phyloP scores from a whole-genome alignment of 2,797 vertebrate species.

The Propithecus perrieri region DNA sequence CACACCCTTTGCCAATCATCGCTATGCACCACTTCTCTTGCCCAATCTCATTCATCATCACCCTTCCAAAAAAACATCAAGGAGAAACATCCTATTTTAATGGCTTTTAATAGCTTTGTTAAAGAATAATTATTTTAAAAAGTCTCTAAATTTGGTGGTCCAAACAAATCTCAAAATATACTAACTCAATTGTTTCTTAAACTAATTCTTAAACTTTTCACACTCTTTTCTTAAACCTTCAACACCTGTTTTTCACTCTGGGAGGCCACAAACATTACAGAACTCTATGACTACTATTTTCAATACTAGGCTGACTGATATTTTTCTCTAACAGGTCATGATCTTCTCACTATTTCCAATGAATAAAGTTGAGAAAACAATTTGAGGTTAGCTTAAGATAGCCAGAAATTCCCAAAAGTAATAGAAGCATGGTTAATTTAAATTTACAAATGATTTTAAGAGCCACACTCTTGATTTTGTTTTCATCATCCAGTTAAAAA shows the following conservation, averaged over 20 bases:
- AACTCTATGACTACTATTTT: slow-evolving; percentile 31
- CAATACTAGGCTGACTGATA: neutral
- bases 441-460: slow-evolving; percentile 47
- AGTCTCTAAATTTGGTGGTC: neutral
- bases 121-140: slow-evolving; percentile 20
- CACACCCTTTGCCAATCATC: neutral
- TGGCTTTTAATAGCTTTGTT: neutral
- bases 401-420: neutral
- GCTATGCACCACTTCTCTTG: neutral
- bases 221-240: neutral
- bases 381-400: neutral
- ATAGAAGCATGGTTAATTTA: slow-evolving; percentile 9
- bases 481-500: neutral
- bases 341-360: neutral
- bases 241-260: neutral
- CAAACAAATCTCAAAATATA: slow-evolving; percentile 49
- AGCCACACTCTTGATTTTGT: slow-evolving; percentile 18
- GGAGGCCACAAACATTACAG: slow-evolving; percentile 1
- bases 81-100: slow-evolving; percentile 3
- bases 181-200: slow-evolving; percentile 12
- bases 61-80: neutral
- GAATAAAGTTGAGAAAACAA: slow-evolving; percentile 39
- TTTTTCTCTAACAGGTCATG: neutral
- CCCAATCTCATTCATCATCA: neutral
- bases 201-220: slow-evolving; percentile 39